Base-by-base conservation (phyloP, 2,888 invertebrate genomes). In the Exocentrus adspersus region DNA sequence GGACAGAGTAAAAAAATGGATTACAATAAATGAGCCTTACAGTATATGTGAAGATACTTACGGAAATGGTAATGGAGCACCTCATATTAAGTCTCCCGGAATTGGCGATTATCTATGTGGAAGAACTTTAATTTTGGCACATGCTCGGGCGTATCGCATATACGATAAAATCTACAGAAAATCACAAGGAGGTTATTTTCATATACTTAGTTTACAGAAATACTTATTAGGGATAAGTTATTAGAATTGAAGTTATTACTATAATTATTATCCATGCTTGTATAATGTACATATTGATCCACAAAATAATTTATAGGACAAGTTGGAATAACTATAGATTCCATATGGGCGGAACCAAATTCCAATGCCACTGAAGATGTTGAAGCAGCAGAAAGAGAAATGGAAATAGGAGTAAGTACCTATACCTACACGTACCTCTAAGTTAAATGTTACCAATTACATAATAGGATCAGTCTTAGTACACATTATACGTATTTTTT, bases 91-190 rank as follows among this genome's bases (percentile, higher is more conserved):
- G 2, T 79, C 84, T 37, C 84, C 85, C 16, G 89, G 89, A 0
- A 79, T 86, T 28, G 87, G 86, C 2, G 85, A 86, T 65, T 92
- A 92, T 75, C 71, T 87, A 67, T 89, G 88, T 59, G 87, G 84
- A 0, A 89, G 89, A 74, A 88, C 87, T 62, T 80, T 90, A 48
- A 80, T 92, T 4, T 75, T 86, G 45, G 88, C 91, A 0, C 92
- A 92, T 73, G 90, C 87, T 0, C 84, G 81, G 73, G 87, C 86
- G 0, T 92, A 89, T 74, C 83, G 84, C 7, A 75, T 89, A 73
- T 90, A 88, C 71, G 77, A 87, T 37, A 72, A 80, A 0, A 80
- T 85, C 10, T 90, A 83, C 74, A 82, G 79, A 68, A 21, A 74
- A 0, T 67, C 68, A 21, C 78, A 79, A 53, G 67, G 65, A 53